These are phyloP conservation scores for Bucorvus abyssinicus DNA, from an alignment of 2,797 vertebrate genomes.

Conservation along the genomic window DNA sequence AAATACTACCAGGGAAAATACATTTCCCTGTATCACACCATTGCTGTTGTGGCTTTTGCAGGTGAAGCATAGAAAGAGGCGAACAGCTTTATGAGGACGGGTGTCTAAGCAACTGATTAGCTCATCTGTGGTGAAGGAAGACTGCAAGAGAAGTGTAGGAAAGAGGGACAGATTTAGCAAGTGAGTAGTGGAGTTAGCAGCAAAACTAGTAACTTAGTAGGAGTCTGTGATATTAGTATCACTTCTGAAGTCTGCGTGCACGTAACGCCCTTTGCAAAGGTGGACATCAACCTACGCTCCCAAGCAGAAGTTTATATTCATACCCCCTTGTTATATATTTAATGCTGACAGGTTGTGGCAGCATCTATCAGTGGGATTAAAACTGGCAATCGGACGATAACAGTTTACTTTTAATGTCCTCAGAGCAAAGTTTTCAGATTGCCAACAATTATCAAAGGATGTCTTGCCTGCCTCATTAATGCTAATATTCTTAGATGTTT, in stretches of 20 bases:
- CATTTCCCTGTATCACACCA: slow-evolving; percentile 5
- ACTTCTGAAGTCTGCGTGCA: slow-evolving; percentile 59
- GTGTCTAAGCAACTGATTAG: slow-evolving; percentile 75
- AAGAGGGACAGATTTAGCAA: slow-evolving; percentile 50
- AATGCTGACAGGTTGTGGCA: slow-evolving; percentile 47
- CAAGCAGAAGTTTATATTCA: slow-evolving; percentile 17
- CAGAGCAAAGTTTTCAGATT: slow-evolving; percentile 65
- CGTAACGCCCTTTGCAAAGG: slow-evolving; percentile 51
- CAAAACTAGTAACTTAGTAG: slow-evolving; percentile 44
- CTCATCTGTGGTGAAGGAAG: slow-evolving; percentile 53
- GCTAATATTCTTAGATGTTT: slow-evolving; percentile 48
- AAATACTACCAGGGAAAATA: slow-evolving; percentile 41
- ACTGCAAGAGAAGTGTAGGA: slow-evolving; percentile 45
- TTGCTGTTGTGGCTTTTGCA: slow-evolving; percentile 56
- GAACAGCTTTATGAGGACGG: slow-evolving; percentile 51
- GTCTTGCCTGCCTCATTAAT: slow-evolving; percentile 55
- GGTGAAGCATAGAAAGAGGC: slow-evolving; percentile 48
- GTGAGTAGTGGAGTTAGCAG: slow-evolving; percentile 31
- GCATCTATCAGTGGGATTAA: slow-evolving; percentile 38
- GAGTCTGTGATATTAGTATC: slow-evolving; percentile 39
- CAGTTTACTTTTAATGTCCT: slow-evolving; percentile 64
- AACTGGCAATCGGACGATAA: slow-evolving; percentile 45
- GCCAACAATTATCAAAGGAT: slow-evolving; percentile 58
- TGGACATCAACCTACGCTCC: slow-evolving; percentile 43
- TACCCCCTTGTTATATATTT: slow-evolving; percentile 29